phyloP scores from a whole-genome alignment of 2,888 invertebrate genomes.

The Callinectes sapidus region DNA sequence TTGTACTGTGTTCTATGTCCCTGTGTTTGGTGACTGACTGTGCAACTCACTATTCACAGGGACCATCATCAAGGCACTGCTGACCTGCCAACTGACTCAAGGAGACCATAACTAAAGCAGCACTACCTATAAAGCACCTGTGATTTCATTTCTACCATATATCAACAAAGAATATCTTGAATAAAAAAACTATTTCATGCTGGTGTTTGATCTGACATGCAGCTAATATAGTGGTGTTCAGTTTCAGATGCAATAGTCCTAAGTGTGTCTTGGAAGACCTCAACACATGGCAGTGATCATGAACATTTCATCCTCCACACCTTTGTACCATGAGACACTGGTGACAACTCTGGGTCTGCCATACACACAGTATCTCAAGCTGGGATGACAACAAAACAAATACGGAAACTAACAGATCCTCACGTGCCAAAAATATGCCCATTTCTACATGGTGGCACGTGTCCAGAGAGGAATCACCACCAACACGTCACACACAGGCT shows the following conservation, averaged over 20 bases:
- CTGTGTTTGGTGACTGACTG: not conserved
- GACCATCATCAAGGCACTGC: not conserved
- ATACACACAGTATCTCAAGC: not conserved
- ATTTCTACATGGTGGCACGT: not conserved
- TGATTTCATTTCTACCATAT: not conserved
- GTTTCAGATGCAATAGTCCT: not conserved
- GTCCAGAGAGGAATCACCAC: not conserved
- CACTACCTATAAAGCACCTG: not conserved
- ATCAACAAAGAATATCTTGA: not conserved
- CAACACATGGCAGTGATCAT: slow-evolving; percentile 3
- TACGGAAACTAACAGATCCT: not conserved
- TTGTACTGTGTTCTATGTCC: not conserved
- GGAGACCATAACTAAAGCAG: not conserved
- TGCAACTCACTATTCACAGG: not conserved
- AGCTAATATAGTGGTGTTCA: not conserved
- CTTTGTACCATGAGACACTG: not conserved
- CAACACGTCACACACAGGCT: not conserved
- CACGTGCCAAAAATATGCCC: not conserved
- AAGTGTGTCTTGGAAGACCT: slow-evolving; percentile 12
- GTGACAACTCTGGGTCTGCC: not conserved
- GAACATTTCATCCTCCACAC: not conserved
- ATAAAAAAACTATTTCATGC: not conserved
- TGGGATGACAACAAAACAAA: not conserved
- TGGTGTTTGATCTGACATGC: not conserved
- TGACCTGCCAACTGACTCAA: not conserved